Evolutionary conservation across 2,797 vertebrate species (phyloP).

Genomic region (Odontamblyopus lacepedii): DNA sequence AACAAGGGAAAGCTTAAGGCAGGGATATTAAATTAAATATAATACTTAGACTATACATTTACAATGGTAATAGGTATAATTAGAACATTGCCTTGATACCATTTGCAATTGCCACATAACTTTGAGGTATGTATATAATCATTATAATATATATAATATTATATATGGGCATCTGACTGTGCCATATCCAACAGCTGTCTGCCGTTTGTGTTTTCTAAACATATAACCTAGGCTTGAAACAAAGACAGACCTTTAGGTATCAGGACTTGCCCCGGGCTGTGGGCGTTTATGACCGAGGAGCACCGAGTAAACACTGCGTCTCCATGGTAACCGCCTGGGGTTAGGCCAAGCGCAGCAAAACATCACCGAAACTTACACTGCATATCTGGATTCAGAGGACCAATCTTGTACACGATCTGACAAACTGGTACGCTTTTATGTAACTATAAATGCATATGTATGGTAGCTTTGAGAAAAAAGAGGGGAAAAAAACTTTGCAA

Average conservation of each 20-base stretch:
- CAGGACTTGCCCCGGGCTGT: background rate
- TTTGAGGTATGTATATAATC: too few relatives aligned
- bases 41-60: too few relatives aligned
- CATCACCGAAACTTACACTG: background rate
- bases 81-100: too few relatives aligned
- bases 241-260: background rate
- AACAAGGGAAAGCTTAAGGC: background rate
- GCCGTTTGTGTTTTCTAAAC: too few relatives aligned
- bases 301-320: background rate
- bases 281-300: background rate
- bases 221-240: too few relatives aligned
- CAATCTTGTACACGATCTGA: background rate
- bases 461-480: background rate
- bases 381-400: background rate
- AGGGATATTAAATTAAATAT: too few relatives aligned
- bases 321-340: conserved; percentile 5
- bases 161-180: too few relatives aligned
- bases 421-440: background rate
- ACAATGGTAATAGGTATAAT: too few relatives aligned
- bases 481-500: background rate
- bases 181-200: too few relatives aligned
- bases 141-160: too few relatives aligned
- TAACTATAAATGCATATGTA: background rate
- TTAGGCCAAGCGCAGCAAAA: background rate
- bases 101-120: too few relatives aligned